Base-by-base conservation (phyloP, 1,140 invertebrate species). In the Euwallacea fornicatus region DNA sequence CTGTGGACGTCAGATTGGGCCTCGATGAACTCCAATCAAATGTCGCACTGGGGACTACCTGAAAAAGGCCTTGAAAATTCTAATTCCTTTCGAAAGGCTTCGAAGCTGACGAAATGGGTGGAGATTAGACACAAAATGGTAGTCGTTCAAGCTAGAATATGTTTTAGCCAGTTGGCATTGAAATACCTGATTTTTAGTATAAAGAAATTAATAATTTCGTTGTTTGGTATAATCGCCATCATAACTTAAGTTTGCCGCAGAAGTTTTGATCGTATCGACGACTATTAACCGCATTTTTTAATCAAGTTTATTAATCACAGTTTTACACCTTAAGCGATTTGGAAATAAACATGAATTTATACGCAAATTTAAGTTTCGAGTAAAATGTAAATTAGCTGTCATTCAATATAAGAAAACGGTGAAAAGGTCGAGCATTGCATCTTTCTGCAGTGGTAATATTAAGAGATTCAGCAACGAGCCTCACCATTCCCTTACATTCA, bases 51-150 rank as follows among this genome's bases (percentile, higher is more conserved):
- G 42, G 54, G 66, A 61, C 66, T 68, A 68, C 66, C 66, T 59
- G 66, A 68, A 68, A 44, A 60, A 60, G 43, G 16, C 66, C 66
- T 68, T 68, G 66, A 68, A 68, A 16, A 61, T 60, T 68, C 66
- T 68, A 68, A 68, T 68, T 41, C 66, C 43, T 68, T 68, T 68
- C 56, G 66, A 68, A 68, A 68, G 55, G 66, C 58, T 47, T 10
- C 13, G 15, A 8, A 21, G 55, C 50, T 44, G 66, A 69, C n/a
- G 58, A 70, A 70, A 70, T 64, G 68, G 68, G 68, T 70, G 68
- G 68, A 64, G 68, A 70, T 70, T 70, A 70, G 68, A 63, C 60
- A 70, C 61, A 64, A 70, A 68, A 68, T 68, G 66, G 66, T 50
- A 68, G 56, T 61, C 55, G 33, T 68, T 68, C 46, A 11, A 16